Evolutionary conservation across 92 coral and sea anemone genomes (phyloP).

Genomic region (Phenganax subtilis): DNA sequence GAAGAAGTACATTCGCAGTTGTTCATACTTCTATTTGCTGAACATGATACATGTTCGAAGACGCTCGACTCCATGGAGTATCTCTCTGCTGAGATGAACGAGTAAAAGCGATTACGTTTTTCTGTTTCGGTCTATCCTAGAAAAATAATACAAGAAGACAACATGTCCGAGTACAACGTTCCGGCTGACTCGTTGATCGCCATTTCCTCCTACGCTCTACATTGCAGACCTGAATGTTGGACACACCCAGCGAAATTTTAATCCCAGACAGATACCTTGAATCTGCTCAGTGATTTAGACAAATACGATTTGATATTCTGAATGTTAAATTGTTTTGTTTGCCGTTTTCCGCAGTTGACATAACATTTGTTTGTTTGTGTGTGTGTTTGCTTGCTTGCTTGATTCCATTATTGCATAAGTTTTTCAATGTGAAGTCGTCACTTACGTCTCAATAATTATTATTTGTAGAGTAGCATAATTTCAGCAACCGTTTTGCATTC

Average conservation of each 20-base stretch:
- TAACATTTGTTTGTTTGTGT: too few relatives aligned
- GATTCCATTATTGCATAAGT: background rate
- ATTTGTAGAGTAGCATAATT: slow-evolving; percentile 41
- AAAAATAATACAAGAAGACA: slow-evolving; percentile 31
- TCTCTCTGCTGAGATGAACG: slow-evolving; percentile 59
- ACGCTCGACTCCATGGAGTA: slow-evolving; percentile 60
- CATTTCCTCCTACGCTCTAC: slow-evolving; percentile 47
- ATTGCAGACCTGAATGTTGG: slow-evolving; percentile 57
- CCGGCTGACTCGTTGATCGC: slow-evolving; percentile 55
- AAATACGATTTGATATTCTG: too few relatives aligned
- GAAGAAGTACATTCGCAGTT: slow-evolving; percentile 62
- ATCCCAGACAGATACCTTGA: slow-evolving; percentile 51
- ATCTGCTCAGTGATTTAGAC: too few relatives aligned
- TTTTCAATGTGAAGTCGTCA: background rate
- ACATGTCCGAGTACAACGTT: slow-evolving; percentile 52
- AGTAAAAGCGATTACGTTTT: slow-evolving; percentile 57
- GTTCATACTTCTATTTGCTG: slow-evolving; percentile 54
- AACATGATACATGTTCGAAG: slow-evolving; percentile 59
- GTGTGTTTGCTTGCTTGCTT: background rate
- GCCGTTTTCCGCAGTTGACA: too few relatives aligned
- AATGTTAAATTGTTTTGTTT: too few relatives aligned
- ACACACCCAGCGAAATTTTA: slow-evolving; percentile 53
- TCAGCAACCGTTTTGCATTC: slow-evolving; percentile 45
- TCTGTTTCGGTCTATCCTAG: slow-evolving; percentile 45
- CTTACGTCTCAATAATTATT: background rate